Conservation (phyloP, 1,140 invertebrate species). For the Aethina tumida region DNA sequence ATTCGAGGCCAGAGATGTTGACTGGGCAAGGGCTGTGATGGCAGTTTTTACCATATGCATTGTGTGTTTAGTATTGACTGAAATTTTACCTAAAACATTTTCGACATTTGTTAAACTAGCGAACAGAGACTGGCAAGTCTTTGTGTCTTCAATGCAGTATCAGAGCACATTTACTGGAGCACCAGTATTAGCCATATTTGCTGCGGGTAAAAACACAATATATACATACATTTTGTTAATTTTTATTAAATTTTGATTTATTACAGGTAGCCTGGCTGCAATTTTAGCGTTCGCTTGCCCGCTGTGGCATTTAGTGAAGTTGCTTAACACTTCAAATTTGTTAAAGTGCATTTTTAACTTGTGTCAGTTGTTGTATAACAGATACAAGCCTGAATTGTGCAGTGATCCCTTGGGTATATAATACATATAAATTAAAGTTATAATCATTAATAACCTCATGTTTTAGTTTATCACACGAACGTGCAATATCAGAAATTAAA, state of each 20-base stretch:
- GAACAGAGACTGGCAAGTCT: conserved; percentile 52
- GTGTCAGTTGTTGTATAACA: conserved; percentile 20
- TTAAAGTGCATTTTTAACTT: conserved; percentile 26
- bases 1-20: conserved; percentile 47
- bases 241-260: conserved; percentile 9
- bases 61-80: conserved; percentile 48
- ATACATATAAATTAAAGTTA: conserved; percentile 7
- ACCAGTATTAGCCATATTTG: conserved; percentile 54
- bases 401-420: conserved; percentile 10
- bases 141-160: conserved; percentile 52
- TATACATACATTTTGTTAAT: conserved; percentile 3
- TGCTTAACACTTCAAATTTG: conserved; percentile 26
- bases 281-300: conserved; percentile 58
- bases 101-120: conserved; percentile 46
- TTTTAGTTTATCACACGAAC: conserved; percentile 3
- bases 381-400: conserved; percentile 27
- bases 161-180: conserved; percentile 53
- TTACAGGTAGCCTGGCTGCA: conserved; percentile 50
- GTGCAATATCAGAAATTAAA: conserved; percentile 14
- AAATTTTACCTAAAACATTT: conserved; percentile 50
- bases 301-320: conserved; percentile 33
- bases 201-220: conserved; percentile 38
- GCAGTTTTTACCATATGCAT: conserved; percentile 49
- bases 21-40: conserved; percentile 49
- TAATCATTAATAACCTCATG: conserved; percentile 1